phyloP scores from a whole-genome alignment of 2,113 vertebrate genomes.

The Aldabrachelys gigantea region DNA sequence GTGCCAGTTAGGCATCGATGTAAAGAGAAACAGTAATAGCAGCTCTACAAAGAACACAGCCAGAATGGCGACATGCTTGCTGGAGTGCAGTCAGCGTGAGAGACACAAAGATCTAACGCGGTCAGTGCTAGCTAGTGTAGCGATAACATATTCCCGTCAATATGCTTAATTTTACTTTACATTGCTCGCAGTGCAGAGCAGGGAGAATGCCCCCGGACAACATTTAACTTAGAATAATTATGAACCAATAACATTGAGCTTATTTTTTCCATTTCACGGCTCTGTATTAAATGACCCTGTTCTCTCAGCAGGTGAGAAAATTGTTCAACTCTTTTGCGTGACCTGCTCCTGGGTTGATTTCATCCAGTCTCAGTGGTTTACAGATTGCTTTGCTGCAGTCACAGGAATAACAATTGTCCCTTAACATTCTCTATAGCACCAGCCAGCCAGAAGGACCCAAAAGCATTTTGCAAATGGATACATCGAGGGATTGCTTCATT shows the following conservation, averaged over 20 bases:
- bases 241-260: background rate
- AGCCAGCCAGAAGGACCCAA: background rate
- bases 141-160: background rate
- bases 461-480: background rate
- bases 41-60: fast-evolving
- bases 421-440: background rate
- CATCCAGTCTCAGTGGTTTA: background rate
- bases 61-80: background rate
- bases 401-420: background rate
- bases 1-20: background rate
- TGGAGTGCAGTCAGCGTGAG: fast-evolving
- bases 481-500: background rate
- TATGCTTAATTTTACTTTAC: background rate
- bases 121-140: background rate
- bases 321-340: background rate
- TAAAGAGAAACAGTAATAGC: background rate
- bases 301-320: background rate
- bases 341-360: background rate
- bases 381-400: background rate
- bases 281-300: no score
- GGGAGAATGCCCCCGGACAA: background rate
- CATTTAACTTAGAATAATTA: background rate
- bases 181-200: background rate
- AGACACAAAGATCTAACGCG: background rate
- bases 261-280: background rate